Evolutionary conservation across 2,888 invertebrate species (phyloP), one percentile per base, ranked within the genome.

Genomic region (Eubasilissa splendida): DNA sequence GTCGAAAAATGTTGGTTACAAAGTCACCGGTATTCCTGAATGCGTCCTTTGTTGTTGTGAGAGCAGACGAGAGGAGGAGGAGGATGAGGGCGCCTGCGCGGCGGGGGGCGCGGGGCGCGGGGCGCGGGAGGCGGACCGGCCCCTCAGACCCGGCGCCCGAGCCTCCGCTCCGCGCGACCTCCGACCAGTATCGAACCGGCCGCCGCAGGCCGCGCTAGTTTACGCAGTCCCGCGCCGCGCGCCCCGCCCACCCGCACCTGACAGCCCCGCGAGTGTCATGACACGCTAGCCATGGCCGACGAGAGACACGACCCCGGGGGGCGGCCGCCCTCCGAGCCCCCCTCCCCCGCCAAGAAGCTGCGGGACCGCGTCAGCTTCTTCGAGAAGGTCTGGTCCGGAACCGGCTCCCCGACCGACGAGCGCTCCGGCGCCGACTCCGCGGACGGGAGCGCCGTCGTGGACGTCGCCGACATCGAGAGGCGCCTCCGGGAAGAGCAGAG

Each of bases 321-420:
- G 84, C 71, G 68, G 11, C 76, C 83, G 84, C 54, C 79, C 52
- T 14, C 77, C 65, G 12, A 75, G 11, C 81, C 81, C 50, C 58
- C 75, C 89, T 90, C 89, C 88, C 90, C 89, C 88, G 88, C 85
- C 86, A 88, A 88, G 80, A 89, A 93, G 85, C 91, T 96, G 82
- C 92, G 93, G 84, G 94, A 95, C 86, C 93, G 95, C 85, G 95
- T 96, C 85, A 93, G 92, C 85, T 95, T 95, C 87, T 96, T 95
- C 88, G 96, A 96, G 88, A 94, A 94, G 89, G 92, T 95, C 84
- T 95, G 95, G 94, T 91, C 92, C 82, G 93, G 93, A 42, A 84
- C 86, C 65, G 85, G 85, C 56, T 68, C 81, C 59, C 79, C 79
- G 22, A 87, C 89, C 83, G 85, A 87, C 84, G 88, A 86, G 75